A percentile compares a stretch with the other conserved stretches of the same genome.
phyloP scores from a whole-genome alignment of 2,888 invertebrate genomes.

The Andrena chrysosceles region DNA sequence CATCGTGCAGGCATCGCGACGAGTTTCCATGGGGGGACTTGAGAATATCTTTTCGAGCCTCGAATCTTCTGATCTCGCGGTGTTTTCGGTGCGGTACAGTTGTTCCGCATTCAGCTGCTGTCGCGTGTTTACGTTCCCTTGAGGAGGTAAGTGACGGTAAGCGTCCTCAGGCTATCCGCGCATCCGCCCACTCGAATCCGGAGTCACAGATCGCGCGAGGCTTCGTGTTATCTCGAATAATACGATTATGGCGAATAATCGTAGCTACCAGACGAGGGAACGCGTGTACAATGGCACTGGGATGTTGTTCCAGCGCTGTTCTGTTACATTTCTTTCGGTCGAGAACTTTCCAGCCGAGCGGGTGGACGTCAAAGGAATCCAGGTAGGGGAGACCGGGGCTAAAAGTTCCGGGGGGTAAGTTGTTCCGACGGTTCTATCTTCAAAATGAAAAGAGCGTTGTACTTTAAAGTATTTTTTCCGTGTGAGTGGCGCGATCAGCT shows the following conservation, averaged over 20 bases:
- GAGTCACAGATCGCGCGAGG: slow-evolving; percentile 36
- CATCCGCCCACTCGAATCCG: slow-evolving; percentile 26
- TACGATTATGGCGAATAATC: slow-evolving; percentile 53
- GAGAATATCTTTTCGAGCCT: neutral
- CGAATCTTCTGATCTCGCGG: neutral
- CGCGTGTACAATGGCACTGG: neutral
- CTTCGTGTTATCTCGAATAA: slow-evolving; percentile 57
- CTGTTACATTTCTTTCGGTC: slow-evolving; percentile 27
- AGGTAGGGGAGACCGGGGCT: too few species aligned
- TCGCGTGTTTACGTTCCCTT: slow-evolving; percentile 55
- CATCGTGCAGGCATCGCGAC: too few species aligned
- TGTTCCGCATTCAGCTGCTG: slow-evolving; percentile 31
- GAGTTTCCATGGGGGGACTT: too few species aligned
- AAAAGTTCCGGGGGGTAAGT: too few species aligned
- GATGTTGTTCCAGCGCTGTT: neutral
- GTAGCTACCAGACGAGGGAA: slow-evolving; percentile 21
- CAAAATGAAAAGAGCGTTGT: too few species aligned
- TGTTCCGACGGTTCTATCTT: too few species aligned
- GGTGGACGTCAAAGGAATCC: neutral
- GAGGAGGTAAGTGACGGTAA: slow-evolving; percentile 40
- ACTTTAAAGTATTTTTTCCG: too few species aligned
- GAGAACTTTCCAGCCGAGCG: neutral
- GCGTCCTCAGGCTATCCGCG: slow-evolving; percentile 36
- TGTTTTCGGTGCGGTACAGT: slow-evolving; percentile 24
- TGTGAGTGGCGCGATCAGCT: too few species aligned